These are phyloP conservation scores for Ochlodes sylvanus DNA, from an alignment of 2,888 invertebrate genomes.

Conservation along the genomic window DNA sequence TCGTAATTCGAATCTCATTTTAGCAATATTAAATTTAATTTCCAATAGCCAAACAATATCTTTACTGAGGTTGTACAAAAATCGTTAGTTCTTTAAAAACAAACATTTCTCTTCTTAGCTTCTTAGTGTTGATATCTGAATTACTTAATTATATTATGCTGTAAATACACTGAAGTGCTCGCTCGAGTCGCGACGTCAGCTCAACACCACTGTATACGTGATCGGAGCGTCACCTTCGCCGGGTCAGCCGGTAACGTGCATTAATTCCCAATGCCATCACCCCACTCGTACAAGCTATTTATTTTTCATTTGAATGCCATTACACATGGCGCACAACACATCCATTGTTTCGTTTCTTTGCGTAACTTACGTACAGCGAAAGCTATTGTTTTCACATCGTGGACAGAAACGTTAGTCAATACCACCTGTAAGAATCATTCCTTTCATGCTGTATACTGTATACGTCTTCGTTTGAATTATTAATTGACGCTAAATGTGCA, in stretches of 20 bases:
- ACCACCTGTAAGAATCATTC: neutral
- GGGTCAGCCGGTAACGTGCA: slow-evolving; percentile 45
- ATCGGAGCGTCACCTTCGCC: slow-evolving; percentile 45
- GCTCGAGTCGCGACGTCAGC: slow-evolving; percentile 13
- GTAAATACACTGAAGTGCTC: slow-evolving; percentile 8
- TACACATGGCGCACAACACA: neutral
- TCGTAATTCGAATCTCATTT: no score
- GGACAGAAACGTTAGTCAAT: neutral
- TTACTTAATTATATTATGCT: neutral
- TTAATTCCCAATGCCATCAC: slow-evolving; percentile 49
- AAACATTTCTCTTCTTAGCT: no score
- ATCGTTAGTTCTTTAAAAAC: no score
- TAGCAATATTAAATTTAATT: no score
- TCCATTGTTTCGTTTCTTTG: slow-evolving; percentile 20
- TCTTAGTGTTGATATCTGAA: neutral
- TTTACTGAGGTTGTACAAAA: no score
- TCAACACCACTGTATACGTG: slow-evolving; percentile 43
- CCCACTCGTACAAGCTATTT: slow-evolving; percentile 17
- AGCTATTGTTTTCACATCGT: slow-evolving; percentile 8
- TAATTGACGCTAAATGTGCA: slow-evolving; percentile 24
- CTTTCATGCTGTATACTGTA: neutral
- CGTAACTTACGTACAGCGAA: slow-evolving; percentile 12
- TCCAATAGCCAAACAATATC: no score
- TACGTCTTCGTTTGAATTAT: slow-evolving; percentile 2
- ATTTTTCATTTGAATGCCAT: slow-evolving; percentile 30